phyloP scores from a whole-genome alignment of 2,113 vertebrate genomes.

The Macquaria australasica region DNA sequence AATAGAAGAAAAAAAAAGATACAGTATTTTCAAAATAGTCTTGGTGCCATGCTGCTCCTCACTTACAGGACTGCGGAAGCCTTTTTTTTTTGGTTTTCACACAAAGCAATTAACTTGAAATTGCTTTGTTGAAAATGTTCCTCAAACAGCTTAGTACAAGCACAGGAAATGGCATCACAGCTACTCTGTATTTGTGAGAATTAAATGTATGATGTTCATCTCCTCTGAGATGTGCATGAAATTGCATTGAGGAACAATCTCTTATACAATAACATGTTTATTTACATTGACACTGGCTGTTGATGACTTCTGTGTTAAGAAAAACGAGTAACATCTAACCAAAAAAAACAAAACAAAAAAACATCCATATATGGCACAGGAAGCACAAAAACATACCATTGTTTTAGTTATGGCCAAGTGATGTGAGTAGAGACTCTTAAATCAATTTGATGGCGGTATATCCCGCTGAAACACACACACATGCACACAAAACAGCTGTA shows the following conservation, averaged over 20 bases:
- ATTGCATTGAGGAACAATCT: slow-evolving; percentile 36
- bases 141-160: slow-evolving; percentile 60
- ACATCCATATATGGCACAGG: not conserved
- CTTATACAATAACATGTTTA: slow-evolving; percentile 21
- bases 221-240: slow-evolving; percentile 49
- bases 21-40: slow-evolving; percentile 25
- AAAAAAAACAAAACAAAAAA: not conserved
- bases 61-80: slow-evolving; percentile 39
- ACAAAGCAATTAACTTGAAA: slow-evolving; percentile 78
- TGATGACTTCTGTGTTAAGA: slow-evolving; percentile 12
- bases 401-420: slow-evolving; percentile 37
- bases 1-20: slow-evolving; percentile 12
- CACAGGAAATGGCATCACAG: slow-evolving; percentile 64
- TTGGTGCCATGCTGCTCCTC: slow-evolving; percentile 40
- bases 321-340: not conserved
- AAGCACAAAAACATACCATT: slow-evolving; percentile 19
- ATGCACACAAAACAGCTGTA: not conserved
- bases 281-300: slow-evolving; percentile 25
- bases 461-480: not conserved
- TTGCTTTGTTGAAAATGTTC: slow-evolving; percentile 75
- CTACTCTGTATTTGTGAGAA: slow-evolving; percentile 58
- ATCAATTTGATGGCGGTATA: slow-evolving; percentile 44
- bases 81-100: slow-evolving; percentile 29
- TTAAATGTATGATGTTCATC: slow-evolving; percentile 56
- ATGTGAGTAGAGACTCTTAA: slow-evolving; percentile 34